Conservation (phyloP, 2,113 vertebrate species). For the Semnornis frantzii region DNA sequence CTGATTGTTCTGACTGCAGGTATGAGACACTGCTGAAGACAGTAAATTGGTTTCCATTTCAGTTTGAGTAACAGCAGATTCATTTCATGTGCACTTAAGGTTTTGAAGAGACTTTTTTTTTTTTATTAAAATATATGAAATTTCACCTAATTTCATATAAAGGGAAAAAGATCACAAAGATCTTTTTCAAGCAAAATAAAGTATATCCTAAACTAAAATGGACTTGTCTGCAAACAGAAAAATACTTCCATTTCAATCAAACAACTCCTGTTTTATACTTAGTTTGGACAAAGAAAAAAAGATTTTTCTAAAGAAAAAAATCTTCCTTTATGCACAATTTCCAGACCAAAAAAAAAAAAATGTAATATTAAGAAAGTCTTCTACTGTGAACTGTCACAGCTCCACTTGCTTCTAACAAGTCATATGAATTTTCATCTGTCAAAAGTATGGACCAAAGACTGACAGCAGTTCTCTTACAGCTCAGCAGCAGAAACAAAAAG, state of each 20-base stretch:
- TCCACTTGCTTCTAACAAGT: background rate
- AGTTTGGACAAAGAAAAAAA: background rate
- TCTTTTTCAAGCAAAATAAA: background rate
- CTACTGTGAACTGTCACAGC: background rate
- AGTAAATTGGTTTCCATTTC: background rate
- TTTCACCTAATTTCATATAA: background rate
- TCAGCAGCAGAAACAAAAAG: background rate
- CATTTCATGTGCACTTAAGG: background rate
- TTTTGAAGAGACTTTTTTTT: background rate
- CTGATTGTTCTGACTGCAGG: background rate
- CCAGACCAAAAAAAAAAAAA: background rate
- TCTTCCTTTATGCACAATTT: background rate
- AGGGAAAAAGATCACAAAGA: background rate
- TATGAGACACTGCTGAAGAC: background rate
- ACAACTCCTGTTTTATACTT: background rate
- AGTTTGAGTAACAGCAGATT: background rate
- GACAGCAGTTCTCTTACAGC: background rate
- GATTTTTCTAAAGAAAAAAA: background rate
- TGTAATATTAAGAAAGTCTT: background rate
- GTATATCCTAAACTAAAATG: background rate
- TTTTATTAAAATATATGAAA: background rate
- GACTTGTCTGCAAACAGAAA: background rate
- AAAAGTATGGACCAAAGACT: background rate
- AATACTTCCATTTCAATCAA: background rate
- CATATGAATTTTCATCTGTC: background rate